Base-by-base conservation (phyloP, 2,888 invertebrate species). In the Megastigmus dorsalis region DNA sequence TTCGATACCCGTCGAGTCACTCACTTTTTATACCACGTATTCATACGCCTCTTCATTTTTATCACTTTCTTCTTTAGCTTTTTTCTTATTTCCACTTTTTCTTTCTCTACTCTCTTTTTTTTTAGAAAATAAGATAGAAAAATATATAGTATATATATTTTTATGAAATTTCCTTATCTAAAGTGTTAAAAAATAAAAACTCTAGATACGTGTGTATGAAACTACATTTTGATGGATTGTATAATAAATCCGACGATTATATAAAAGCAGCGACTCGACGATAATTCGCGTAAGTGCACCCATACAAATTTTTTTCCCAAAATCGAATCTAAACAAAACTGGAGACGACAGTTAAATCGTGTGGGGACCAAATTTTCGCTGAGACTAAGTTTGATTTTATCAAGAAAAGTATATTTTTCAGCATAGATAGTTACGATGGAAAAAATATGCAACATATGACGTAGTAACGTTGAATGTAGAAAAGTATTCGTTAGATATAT, bases 101-200 rank as follows among this genome's bases (percentile, higher is more conserved):
- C 2, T 20, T 54, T 54, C 38, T 62, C n/a, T 55, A n/a, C 20
- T 60, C 41, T 13, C 33, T 5, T 52, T 15, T 55, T 73, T 57
- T 60, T 60, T 59, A 54, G 48, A 75, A 75, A 75, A 75, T 41
- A 74, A 74, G 38, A 66, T 75, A 75, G 41, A 75, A 75, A 75
- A 74, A 68, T 63, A 74, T 57, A 68, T 62, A 26, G 15, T 41
- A 57, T 60, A 65, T 57, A 45, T 57, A 48, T 48, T 18, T 66
- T 54, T 54, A 59, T 33, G 59, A 66, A 54, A 60, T 28, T 36
- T 41, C 7, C 30, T 70, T 67, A 54, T 67, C 48, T 52, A 70
- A 71, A 48, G 15, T 71, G 30, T 23, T 52, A 66, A 62, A 62
- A 66, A 66, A 54, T 43, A 65, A 62, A 41, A 55, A 26, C 28